These are phyloP conservation scores for Chromobotia macracanthus DNA, from an alignment of 2,797 vertebrate species.

Conservation along the genomic window DNA sequence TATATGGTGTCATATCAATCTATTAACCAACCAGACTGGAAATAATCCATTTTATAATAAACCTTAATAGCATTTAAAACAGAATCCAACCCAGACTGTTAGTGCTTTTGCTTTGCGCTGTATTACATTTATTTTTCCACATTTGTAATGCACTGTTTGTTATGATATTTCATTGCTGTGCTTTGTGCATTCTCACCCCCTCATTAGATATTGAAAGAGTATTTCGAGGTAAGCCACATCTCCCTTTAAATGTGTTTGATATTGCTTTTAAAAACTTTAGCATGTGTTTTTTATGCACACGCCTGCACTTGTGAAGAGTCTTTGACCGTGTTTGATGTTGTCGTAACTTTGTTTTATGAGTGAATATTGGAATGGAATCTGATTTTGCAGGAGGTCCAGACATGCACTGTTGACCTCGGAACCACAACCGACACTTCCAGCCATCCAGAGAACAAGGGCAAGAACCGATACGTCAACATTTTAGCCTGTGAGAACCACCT, in stretches of 20 bases:
- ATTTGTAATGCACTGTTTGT: slow-evolving; percentile 62
- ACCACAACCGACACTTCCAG: slow-evolving; percentile 89
- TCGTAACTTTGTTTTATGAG: slow-evolving; percentile 17
- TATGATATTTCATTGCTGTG: slow-evolving; percentile 87
- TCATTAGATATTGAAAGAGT: slow-evolving; percentile 97
- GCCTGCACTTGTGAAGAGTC: slow-evolving; percentile 6
- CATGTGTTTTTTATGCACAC: slow-evolving; percentile 40
- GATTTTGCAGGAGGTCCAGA: slow-evolving; percentile 87
- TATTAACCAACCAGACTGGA: no score
- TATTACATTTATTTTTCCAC: slow-evolving; percentile 64
- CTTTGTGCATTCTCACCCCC: slow-evolving; percentile 89
- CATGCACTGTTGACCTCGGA: slow-evolving; percentile 87
- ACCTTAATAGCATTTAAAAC: background rate
- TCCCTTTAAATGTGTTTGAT: slow-evolving; percentile 70
- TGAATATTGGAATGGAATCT: slow-evolving; percentile 50
- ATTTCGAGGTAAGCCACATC: slow-evolving; percentile 93
- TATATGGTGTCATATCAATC: no score
- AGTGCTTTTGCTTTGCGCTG: slow-evolving; percentile 59
- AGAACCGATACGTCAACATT: slow-evolving; percentile 94
- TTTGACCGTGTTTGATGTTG: background rate
- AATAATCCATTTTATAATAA: background rate
- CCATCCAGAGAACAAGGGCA: slow-evolving; percentile 92
- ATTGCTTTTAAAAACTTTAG: slow-evolving; percentile 42
- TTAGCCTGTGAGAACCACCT: slow-evolving; percentile 86
- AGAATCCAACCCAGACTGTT: slow-evolving; percentile 30